A percentile compares a stretch with the other conserved stretches of the same genome.
Conservation (phyloP, 2,113 vertebrate genomes). For the Blennius ocellaris region DNA sequence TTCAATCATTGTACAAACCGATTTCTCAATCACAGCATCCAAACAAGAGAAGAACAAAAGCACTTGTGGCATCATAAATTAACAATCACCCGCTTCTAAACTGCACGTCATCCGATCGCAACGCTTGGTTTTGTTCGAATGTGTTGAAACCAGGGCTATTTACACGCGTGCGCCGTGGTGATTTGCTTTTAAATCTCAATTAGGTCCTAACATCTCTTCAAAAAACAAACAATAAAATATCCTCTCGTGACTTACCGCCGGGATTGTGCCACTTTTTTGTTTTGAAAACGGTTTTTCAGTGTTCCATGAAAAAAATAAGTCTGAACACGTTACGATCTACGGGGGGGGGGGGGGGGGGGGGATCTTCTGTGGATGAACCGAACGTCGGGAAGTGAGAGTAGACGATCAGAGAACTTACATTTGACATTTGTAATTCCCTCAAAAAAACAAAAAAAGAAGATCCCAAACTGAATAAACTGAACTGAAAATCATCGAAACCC, state of each 20-base stretch:
- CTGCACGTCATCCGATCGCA: constrained; percentile 54
- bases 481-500: constrained; percentile 24
- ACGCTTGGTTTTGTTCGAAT: constrained; percentile 61
- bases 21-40: constrained; percentile 79
- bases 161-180: constrained; percentile 53
- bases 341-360: not conserved
- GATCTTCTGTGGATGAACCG: constrained; percentile 16
- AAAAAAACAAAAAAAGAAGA: constrained; percentile 33
- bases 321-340: constrained; percentile 10
- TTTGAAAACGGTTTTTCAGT: constrained; percentile 32
- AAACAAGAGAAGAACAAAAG: constrained; percentile 67
- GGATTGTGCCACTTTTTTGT: too few species aligned
- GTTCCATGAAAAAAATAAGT: constrained; percentile 34
- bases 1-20: constrained; percentile 76
- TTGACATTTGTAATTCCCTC: constrained; percentile 47
- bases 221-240: constrained; percentile 23
- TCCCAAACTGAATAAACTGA: constrained; percentile 15
- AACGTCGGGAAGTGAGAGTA: constrained; percentile 44
- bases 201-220: constrained; percentile 30
- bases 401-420: constrained; percentile 76
- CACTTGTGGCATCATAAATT: constrained; percentile 80
- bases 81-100: constrained; percentile 69
- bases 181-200: constrained; percentile 46
- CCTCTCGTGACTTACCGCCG: constrained; percentile 29
- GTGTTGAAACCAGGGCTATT: constrained; percentile 58